These are phyloP conservation scores for Epistrophe grossulariae DNA, from an alignment of 2,888 invertebrate genomes.

Conservation along the genomic window DNA sequence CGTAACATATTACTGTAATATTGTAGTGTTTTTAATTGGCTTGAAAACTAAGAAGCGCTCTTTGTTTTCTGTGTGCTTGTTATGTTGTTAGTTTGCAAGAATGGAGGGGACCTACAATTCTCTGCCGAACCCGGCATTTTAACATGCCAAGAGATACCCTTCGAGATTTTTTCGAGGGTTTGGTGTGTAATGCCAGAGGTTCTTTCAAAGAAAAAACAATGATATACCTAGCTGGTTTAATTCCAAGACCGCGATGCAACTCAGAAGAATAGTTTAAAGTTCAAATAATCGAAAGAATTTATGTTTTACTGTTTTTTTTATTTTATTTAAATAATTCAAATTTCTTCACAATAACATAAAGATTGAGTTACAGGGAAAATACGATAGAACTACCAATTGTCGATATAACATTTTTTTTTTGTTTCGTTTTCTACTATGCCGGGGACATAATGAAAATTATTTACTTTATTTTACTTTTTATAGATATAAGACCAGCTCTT, in stretches of 20 bases:
- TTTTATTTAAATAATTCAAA: conserved; percentile 69
- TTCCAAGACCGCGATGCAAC: not conserved
- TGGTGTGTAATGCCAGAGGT: no score
- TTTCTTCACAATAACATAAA: conserved; percentile 61
- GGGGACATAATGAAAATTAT: conserved; percentile 19
- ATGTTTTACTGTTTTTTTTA: conserved; percentile 25
- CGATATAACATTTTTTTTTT: conserved; percentile 32
- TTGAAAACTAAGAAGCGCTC: no score
- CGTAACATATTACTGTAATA: no score
- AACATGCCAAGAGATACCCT: no score
- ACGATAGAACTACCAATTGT: conserved; percentile 55
- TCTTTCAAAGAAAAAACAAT: no score
- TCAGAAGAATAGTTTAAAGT: not conserved
- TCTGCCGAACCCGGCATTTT: no score
- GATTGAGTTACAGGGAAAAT: conserved; percentile 54
- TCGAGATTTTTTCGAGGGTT: no score
- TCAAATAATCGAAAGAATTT: not conserved
- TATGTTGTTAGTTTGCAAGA: no score
- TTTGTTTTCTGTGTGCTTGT: no score
- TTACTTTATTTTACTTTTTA: conserved; percentile 21
- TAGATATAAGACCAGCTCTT: conserved; percentile 47
- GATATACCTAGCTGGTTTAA: no score
- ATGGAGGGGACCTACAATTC: no score
- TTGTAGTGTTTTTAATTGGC: no score
- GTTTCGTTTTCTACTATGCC: conserved; percentile 21